A percentile compares a stretch with the other conserved stretches of the same genome.
These are phyloP conservation scores for Potamilus streckersoni DNA, from an alignment of 1,140 invertebrate genomes.

Conservation along the genomic window DNA sequence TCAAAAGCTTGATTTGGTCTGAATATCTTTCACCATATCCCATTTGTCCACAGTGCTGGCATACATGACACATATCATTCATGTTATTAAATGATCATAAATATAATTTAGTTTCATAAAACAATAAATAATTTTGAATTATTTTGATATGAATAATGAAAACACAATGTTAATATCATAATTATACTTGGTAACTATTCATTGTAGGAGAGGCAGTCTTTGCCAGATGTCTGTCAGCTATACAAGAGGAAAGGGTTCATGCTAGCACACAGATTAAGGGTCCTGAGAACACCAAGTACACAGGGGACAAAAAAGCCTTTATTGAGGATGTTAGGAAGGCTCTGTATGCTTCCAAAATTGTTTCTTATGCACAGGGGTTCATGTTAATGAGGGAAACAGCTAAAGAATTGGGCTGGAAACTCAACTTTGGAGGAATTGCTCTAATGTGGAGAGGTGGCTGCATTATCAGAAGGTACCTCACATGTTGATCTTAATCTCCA, in stretches of 20 bases:
- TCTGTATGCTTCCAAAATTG: constrained; percentile 97
- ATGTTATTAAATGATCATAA: too few relatives aligned
- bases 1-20: too few relatives aligned
- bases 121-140: neutral
- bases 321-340: constrained; percentile 85
- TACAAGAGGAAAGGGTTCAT: constrained; percentile 84
- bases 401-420: constrained; percentile 89
- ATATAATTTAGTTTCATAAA: neutral
- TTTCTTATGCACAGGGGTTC: constrained; percentile 99
- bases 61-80: too few relatives aligned
- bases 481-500: neutral
- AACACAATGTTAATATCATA: neutral
- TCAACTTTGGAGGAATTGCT: constrained; percentile 98
- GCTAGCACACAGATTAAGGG: constrained; percentile 85
- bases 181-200: too few relatives aligned
- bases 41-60: too few relatives aligned
- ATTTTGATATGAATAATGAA: too few relatives aligned
- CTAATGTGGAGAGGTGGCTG: constrained; percentile 99
- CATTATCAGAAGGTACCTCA: constrained; percentile 88
- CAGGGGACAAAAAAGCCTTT: constrained; percentile 83
- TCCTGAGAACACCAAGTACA: constrained; percentile 61
- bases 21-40: too few relatives aligned
- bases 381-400: constrained; percentile 98
- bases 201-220: constrained; percentile 91
- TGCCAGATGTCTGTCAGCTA: constrained; percentile 91